phyloP scores from a whole-genome alignment of 2,113 vertebrate species.

The Gallinago paraguaiae region DNA sequence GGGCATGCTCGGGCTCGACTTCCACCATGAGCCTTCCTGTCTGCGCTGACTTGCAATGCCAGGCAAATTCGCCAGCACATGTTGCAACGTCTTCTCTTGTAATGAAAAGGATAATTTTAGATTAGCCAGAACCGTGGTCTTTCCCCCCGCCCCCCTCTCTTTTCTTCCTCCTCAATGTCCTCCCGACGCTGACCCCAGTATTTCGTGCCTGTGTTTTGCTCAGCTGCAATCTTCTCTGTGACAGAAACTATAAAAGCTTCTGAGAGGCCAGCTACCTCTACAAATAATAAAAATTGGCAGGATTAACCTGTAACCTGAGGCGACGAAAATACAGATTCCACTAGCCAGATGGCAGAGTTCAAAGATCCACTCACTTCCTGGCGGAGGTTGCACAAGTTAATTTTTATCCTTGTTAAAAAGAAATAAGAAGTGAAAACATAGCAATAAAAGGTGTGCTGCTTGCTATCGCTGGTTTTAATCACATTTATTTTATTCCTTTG shows the following conservation, averaged over 20 bases:
- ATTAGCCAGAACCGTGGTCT: neutral
- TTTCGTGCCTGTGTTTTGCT: constrained; percentile 2
- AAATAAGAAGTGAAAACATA: constrained; percentile 71
- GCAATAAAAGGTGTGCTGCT: constrained; percentile 58
- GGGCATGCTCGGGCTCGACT: constrained; percentile 78
- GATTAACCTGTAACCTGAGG: constrained; percentile 69
- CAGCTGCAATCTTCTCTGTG: constrained; percentile 21
- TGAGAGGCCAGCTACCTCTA: constrained; percentile 40
- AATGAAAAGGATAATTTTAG: constrained; percentile 66
- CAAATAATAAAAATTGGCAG: constrained; percentile 68
- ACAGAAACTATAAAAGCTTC: constrained; percentile 52
- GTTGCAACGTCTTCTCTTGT: constrained; percentile 32
- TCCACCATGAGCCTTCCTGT: constrained; percentile 38
- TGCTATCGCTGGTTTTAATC: constrained; percentile 69
- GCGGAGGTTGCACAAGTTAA: constrained; percentile 65
- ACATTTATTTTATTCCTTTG: constrained; percentile 27
- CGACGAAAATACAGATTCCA: constrained; percentile 54
- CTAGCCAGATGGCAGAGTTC: constrained; percentile 74
- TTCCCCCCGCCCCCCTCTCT: too few species aligned
- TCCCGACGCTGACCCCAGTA: neutral
- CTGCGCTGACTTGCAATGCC: neutral
- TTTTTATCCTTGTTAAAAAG: constrained; percentile 74
- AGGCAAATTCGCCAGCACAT: neutral
- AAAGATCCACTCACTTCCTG: constrained; percentile 71
- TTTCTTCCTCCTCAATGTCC: neutral